Percentiles rank a stretch among this genome's conserved stretches.
These are phyloP conservation scores for Zenarchopterus dispar DNA, from an alignment of 2,797 vertebrate genomes.

Conservation along the genomic window DNA sequence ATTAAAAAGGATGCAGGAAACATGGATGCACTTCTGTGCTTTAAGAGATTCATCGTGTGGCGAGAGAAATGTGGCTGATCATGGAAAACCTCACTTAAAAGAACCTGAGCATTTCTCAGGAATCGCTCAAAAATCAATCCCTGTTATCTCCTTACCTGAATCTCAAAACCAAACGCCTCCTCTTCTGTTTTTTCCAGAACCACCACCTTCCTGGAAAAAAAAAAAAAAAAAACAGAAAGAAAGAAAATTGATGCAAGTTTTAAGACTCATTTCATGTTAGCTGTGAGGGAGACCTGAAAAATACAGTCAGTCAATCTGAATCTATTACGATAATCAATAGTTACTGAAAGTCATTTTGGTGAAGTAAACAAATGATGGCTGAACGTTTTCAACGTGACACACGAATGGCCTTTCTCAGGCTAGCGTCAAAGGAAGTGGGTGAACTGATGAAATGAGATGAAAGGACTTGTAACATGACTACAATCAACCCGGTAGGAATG, in stretches of 20 bases:
- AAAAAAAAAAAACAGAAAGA: neutral
- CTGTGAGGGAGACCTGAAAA: neutral
- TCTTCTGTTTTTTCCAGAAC: constrained; percentile 89
- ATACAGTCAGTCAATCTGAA: neutral
- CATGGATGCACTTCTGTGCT: constrained; percentile 9
- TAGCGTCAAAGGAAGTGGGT: neutral
- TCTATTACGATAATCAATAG: neutral
- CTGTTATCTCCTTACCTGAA: constrained; percentile 87
- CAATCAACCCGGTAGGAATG: too few relatives aligned
- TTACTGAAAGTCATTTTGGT: too few relatives aligned
- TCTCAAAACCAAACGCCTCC: constrained; percentile 95
- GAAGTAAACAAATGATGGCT: neutral
- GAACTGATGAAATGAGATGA: neutral
- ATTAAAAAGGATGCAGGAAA: constrained; percentile 45
- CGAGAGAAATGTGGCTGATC: constrained; percentile 5
- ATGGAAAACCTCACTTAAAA: constrained; percentile 40
- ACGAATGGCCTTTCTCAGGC: neutral
- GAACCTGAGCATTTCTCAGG: constrained; percentile 1
- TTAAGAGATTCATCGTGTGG: constrained; percentile 11
- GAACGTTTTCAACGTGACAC: neutral
- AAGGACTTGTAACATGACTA: neutral
- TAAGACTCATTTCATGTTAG: too few relatives aligned
- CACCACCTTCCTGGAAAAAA: constrained; percentile 85
- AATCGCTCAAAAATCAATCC: fast-evolving
- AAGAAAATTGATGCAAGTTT: fast-evolving